phyloP scores from a whole-genome alignment of 2,113 vertebrate species.

The Gallinago media region DNA sequence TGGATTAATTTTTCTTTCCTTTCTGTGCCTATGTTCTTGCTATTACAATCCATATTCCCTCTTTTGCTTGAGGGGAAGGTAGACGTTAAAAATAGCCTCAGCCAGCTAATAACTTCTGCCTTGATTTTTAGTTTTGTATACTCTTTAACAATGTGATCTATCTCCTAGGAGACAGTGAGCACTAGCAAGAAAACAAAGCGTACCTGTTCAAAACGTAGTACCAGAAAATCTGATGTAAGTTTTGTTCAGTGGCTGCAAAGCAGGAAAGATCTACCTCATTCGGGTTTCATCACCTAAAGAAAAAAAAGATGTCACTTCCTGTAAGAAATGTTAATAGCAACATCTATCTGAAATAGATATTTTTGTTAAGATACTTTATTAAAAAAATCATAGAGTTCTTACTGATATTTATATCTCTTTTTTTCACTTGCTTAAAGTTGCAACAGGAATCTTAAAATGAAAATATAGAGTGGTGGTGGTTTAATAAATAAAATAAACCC shows the following conservation, averaged over 20 bases:
- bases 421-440: background rate
- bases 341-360: background rate
- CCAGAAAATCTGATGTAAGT: background rate
- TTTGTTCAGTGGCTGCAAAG: background rate
- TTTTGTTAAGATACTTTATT: background rate
- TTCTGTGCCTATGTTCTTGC: background rate
- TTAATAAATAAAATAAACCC: no score
- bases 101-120: background rate
- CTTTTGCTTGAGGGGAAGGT: background rate
- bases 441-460: no score
- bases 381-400: background rate
- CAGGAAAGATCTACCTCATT: background rate
- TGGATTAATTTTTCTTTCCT: background rate
- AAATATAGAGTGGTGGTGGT: no score
- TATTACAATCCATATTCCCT: background rate
- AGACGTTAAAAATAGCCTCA: background rate
- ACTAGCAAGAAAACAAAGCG: background rate
- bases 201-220: background rate
- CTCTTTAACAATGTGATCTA: background rate
- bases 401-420: background rate
- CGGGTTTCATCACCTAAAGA: background rate
- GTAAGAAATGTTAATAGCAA: background rate
- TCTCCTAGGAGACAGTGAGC: slow-evolving; percentile 39
- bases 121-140: background rate
- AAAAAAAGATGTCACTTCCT: rapidly evolving